phyloP scores from a whole-genome alignment of 1,140 invertebrate genomes.

The Orussus abietinus region DNA sequence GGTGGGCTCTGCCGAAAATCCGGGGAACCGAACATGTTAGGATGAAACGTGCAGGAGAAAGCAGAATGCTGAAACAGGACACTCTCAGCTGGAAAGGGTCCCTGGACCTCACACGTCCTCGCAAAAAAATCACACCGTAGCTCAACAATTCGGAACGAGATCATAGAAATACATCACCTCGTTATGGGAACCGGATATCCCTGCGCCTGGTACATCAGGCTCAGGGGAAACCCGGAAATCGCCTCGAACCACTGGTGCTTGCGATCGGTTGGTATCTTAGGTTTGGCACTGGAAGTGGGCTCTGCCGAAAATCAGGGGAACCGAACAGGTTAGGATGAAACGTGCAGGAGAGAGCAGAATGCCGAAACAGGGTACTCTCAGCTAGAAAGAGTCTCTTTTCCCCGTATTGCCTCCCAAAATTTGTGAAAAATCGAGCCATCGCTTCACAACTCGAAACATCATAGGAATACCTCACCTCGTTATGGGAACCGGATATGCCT shows the following conservation, averaged over 20 bases:
- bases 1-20: conserved; percentile 36
- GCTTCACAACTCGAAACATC: too few relatives aligned
- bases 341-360: conserved; percentile 3
- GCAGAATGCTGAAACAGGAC: not conserved
- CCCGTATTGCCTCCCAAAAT: too few relatives aligned
- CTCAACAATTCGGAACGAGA: too few relatives aligned
- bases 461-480: conserved; percentile 19
- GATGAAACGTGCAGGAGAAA: conserved; percentile 1
- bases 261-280: conserved; percentile 37
- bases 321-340: conserved; percentile 1
- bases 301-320: conserved; percentile 27
- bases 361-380: not conserved
- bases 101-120: too few relatives aligned
- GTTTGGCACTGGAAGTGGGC: conserved; percentile 42
- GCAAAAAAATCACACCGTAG: too few relatives aligned
- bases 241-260: conserved; percentile 21
- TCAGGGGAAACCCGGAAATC: too few relatives aligned
- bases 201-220: conserved; percentile 43
- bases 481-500: conserved; percentile 24
- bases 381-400: too few relatives aligned
- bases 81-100: too few relatives aligned
- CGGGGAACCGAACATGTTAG: conserved; percentile 11
- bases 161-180: conserved; percentile 18
- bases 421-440: too few relatives aligned
- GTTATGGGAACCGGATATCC: conserved; percentile 20